These are phyloP conservation scores for Petrocephalus schoutedeni DNA, from an alignment of 2,797 vertebrate species.

Conservation along the genomic window DNA sequence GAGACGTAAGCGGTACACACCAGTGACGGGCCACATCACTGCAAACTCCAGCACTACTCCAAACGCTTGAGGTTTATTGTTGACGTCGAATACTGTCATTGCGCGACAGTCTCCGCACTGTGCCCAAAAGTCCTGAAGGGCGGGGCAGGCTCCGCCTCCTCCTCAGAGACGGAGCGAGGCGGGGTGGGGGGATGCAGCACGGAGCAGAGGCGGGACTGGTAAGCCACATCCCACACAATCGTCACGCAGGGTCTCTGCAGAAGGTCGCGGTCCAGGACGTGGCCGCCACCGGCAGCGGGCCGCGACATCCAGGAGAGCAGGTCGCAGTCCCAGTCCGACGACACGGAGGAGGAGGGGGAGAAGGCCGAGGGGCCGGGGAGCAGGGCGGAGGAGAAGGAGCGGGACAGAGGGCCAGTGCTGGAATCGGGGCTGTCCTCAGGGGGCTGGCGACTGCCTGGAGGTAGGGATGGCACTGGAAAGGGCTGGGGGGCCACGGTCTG, in stretches of 20 bases:
- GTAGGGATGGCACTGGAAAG: conserved; percentile 17
- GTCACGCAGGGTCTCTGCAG: conserved; percentile 54
- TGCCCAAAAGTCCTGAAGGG: conserved; percentile 46
- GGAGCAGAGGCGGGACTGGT: conserved; percentile 53
- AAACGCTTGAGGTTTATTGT: neutral
- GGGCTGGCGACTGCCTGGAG: neutral
- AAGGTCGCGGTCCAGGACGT: conserved; percentile 46
- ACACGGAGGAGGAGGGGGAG: conserved; percentile 49
- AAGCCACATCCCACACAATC: conserved; percentile 50
- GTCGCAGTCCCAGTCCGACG: conserved; percentile 55
- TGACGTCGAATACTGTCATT: neutral
- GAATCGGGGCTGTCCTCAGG: conserved; percentile 29
- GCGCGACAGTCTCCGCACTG: conserved; percentile 39
- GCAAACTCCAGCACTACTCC: neutral
- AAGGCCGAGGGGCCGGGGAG: conserved; percentile 42
- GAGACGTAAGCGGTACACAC: neutral
- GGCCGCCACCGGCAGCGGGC: neutral
- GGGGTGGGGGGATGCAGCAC: conserved; percentile 43
- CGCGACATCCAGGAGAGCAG: conserved; percentile 48
- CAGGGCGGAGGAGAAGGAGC: conserved; percentile 42
- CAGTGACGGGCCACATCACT: neutral
- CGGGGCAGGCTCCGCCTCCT: conserved; percentile 35
- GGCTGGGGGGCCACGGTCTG: neutral
- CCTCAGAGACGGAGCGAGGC: conserved; percentile 34
- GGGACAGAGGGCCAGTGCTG: conserved; percentile 36